A percentile compares a stretch with the other conserved stretches of the same genome.
Evolutionary conservation across 2,888 invertebrate genomes (phyloP).

Genomic region (Portevinia maculata): DNA sequence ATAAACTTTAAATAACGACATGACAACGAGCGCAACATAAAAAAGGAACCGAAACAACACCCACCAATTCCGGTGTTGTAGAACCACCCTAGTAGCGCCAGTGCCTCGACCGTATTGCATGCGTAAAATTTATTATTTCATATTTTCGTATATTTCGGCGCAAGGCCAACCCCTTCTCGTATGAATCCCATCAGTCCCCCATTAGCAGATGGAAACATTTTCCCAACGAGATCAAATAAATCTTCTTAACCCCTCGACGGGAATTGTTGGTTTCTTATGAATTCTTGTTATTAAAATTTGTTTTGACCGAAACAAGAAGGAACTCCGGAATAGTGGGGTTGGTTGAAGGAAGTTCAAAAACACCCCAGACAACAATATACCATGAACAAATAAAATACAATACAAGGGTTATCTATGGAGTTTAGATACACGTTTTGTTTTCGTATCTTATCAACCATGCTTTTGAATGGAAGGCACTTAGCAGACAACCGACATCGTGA

Average conservation of each 20-base stretch:
- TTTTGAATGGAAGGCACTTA: slow-evolving; percentile 31
- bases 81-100: slow-evolving; percentile 12
- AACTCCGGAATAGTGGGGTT: background rate
- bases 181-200: slow-evolving; percentile 43
- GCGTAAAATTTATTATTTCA: slow-evolving; percentile 68
- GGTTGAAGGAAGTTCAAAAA: background rate
- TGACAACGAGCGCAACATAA: slow-evolving; percentile 7
- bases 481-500: slow-evolving; percentile 29
- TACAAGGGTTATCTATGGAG: slow-evolving; percentile 23
- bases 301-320: slow-evolving; percentile 71
- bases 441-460: slow-evolving; percentile 29
- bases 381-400: slow-evolving; percentile 13
- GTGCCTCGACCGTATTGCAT: slow-evolving; percentile 33
- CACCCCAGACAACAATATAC: slow-evolving; percentile 23
- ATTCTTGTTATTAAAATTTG: slow-evolving; percentile 62
- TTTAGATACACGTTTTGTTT: slow-evolving; percentile 29
- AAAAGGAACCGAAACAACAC: slow-evolving; percentile 1
- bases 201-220: slow-evolving; percentile 57
- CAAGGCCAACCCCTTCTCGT: slow-evolving; percentile 24
- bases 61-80: slow-evolving; percentile 25
- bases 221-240: slow-evolving; percentile 56
- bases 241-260: slow-evolving; percentile 38
- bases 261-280: slow-evolving; percentile 9
- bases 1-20: slow-evolving; percentile 62
- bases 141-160: slow-evolving; percentile 52